These are phyloP conservation scores for Stenoptilia bipunctidactyla DNA, from an alignment of 2,888 invertebrate species.

Conservation along the genomic window DNA sequence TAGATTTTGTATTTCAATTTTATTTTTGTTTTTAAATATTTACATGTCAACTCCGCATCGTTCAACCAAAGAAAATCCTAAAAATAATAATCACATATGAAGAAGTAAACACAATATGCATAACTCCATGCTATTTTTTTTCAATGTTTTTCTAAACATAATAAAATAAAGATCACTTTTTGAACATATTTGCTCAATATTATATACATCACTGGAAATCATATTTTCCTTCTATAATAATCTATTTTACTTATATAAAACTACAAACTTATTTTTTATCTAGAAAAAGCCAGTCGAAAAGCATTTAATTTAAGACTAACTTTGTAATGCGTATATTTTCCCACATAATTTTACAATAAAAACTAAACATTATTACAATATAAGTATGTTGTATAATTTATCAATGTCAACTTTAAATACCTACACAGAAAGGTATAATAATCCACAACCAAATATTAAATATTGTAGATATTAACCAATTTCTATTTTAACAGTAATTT, in stretches of 20 bases:
- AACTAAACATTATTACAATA: conserved; percentile 32
- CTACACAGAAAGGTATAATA: conserved; percentile 14
- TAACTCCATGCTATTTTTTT: background rate
- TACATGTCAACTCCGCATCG: conserved; percentile 45
- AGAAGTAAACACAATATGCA: conserved; percentile 27
- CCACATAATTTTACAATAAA: conserved; percentile 61
- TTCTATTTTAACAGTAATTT: background rate
- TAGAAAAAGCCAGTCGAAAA: conserved; percentile 60
- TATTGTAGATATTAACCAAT: conserved; percentile 2
- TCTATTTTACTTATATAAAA: conserved; percentile 35
- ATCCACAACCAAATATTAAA: conserved; percentile 18
- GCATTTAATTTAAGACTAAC: conserved; percentile 60
- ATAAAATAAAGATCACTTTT: conserved; percentile 23
- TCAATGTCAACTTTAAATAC: conserved; percentile 16
- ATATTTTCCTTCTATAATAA: conserved; percentile 22
- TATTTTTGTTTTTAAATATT: conserved; percentile 54
- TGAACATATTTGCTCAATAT: conserved; percentile 16
- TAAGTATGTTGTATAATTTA: background rate
- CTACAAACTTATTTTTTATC: conserved; percentile 43
- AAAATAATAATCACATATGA: conserved; percentile 53
- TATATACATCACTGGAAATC: conserved; percentile 27
- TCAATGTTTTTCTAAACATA: conserved; percentile 10
- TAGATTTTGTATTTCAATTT: conserved; percentile 24
- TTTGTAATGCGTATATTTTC: conserved; percentile 69
- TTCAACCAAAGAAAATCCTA: conserved; percentile 50